Conservation (phyloP, 2,113 vertebrate species). For the Balaeniceps rex region DNA sequence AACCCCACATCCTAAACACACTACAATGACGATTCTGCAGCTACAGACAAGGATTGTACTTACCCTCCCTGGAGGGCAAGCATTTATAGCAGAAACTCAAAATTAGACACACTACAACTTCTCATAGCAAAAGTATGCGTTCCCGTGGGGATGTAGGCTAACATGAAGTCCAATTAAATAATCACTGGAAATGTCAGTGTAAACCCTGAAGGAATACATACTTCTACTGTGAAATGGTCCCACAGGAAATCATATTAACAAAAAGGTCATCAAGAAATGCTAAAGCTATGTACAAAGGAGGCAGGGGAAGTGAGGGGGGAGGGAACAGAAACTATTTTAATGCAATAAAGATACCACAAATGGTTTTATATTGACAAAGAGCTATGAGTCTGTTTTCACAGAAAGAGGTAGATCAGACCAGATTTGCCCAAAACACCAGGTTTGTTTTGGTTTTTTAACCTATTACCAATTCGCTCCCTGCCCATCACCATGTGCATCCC, state of each 20-base stretch:
- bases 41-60: neutral
- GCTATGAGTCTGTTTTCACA: neutral
- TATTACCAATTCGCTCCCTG: neutral
- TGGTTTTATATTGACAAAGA: neutral
- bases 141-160: constrained; percentile 38
- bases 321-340: constrained; percentile 33
- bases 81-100: constrained; percentile 61
- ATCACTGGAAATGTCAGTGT: constrained; percentile 62
- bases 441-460: neutral
- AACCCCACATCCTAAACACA: neutral
- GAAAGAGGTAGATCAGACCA: neutral
- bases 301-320: neutral
- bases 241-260: constrained; percentile 47
- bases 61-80: neutral
- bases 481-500: neutral
- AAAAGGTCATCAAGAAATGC: constrained; percentile 62
- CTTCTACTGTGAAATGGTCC: constrained; percentile 63
- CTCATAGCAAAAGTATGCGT: constrained; percentile 60
- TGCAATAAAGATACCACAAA: constrained; percentile 14
- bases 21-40: neutral
- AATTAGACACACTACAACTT: constrained; percentile 65
- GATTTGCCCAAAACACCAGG: neutral
- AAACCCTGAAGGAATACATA: constrained; percentile 58
- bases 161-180: constrained; percentile 68
- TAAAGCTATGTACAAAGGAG: neutral